These are phyloP conservation scores for Bradynema listronoti DNA, from an alignment of 1,140 invertebrate genomes.

Conservation along the genomic window DNA sequence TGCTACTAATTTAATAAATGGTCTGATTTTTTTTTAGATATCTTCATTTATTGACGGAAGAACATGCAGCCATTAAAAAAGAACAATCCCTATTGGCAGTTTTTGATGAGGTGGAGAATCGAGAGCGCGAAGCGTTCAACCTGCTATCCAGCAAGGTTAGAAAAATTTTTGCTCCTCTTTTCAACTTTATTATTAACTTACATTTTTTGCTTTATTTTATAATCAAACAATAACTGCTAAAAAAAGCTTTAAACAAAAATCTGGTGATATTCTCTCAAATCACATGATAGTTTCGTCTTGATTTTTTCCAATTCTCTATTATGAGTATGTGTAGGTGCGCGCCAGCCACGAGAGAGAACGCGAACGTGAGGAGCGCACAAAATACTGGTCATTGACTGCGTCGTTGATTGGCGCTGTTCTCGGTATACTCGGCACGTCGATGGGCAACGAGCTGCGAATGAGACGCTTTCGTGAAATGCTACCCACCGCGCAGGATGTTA, in stretches of 20 bases:
- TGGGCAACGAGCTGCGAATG: conserved; percentile 68
- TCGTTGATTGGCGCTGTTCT: conserved; percentile 68
- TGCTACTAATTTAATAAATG: neutral
- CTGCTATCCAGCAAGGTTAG: conserved; percentile 64
- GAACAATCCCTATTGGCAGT: too few relatives aligned
- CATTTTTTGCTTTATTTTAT: neutral
- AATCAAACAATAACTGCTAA: neutral
- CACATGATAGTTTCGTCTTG: conserved; percentile 1
- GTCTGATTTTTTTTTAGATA: conserved; percentile 57
- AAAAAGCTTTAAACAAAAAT: too few relatives aligned
- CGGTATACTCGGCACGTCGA: conserved; percentile 66
- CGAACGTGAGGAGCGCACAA: conserved; percentile 69
- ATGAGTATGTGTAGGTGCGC: conserved; percentile 62
- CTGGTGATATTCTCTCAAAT: neutral
- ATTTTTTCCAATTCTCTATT: too few relatives aligned
- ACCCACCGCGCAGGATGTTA: conserved; percentile 59
- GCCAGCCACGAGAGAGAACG: conserved; percentile 70
- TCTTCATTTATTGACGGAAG: conserved; percentile 63
- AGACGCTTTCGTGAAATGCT: conserved; percentile 64
- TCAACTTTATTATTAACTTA: neutral
- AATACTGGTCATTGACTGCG: conserved; percentile 72
- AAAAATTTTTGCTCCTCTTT: neutral
- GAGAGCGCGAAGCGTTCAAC: conserved; percentile 67
- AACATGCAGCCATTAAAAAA: conserved; percentile 56
- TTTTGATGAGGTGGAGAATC: conserved; percentile 58